phyloP scores from a whole-genome alignment of 2,888 invertebrate species.

The Machimus atricapillus region DNA sequence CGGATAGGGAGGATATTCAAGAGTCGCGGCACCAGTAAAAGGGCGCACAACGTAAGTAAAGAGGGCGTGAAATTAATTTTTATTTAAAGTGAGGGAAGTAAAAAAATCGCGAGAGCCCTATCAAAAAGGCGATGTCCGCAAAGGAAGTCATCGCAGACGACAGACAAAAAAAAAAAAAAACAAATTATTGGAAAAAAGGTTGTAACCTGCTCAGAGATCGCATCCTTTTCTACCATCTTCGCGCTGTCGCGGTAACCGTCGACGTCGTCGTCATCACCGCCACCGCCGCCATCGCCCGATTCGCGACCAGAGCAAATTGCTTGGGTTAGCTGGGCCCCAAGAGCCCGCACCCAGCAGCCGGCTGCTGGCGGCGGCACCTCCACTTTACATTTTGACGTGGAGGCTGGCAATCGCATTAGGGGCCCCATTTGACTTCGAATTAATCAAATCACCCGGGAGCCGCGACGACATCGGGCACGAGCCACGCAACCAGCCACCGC shows the following conservation, averaged over 20 bases:
- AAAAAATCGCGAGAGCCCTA: not conserved
- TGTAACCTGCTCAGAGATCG: not conserved
- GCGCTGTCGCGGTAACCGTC: not conserved
- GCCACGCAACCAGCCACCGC: conserved; percentile 17
- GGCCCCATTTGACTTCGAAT: conserved; percentile 39
- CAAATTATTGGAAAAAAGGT: not conserved
- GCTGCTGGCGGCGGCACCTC: not conserved
- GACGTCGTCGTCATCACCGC: not conserved
- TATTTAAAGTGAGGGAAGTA: conserved; percentile 1
- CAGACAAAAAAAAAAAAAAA: not conserved
- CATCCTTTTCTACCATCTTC: not conserved
- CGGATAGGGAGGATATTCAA: not conserved
- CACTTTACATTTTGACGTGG: conserved; percentile 20
- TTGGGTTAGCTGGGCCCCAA: not conserved
- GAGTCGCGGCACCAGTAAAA: conserved; percentile 11
- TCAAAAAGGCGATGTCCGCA: not conserved
- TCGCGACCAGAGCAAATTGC: not conserved
- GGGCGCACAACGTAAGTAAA: not conserved
- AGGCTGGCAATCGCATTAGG: conserved; percentile 40
- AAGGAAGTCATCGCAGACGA: not conserved
- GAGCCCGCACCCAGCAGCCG: not conserved
- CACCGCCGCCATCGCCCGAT: not conserved
- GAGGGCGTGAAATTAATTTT: conserved; percentile 38
- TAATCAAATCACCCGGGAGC: conserved; percentile 38
- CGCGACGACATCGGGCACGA: conserved; percentile 37